Evolutionary conservation across 2,888 invertebrate species (phyloP), one percentile per base, ranked within the genome.

Genomic region (Dermolepida albohirtum): DNA sequence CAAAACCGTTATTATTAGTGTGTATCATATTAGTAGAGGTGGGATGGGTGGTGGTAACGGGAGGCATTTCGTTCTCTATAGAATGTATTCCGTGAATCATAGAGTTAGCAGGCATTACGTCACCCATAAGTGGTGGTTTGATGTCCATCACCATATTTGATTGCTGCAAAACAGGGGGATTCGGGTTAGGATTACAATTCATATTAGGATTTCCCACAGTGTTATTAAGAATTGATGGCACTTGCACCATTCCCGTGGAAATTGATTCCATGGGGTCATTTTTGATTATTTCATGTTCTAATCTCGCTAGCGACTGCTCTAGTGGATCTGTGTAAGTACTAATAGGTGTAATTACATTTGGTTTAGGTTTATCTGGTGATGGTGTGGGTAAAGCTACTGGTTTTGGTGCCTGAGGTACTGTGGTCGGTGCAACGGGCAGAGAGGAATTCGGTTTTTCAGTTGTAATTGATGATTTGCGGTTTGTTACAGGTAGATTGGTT

Each of bases 271-370:
- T 69, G 85, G 85, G 78, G 63, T 87, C 87, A 63, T 84, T 86
- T 75, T 87, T 88, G 50, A 78, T 78, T 47, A 87, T 83, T 72
- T 86, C 87, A 57, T 89, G 87, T 82, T 91, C 91, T 73, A 91
- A 83, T 75, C 88, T 90, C 54, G 91, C 91, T 76, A 91, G 84
- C 64, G 90, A 89, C 74, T 90, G 88, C 82, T 91, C 91, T 75
- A 91, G 85, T 16, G 91, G 90, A 81, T 91, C 91, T 67, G 89
- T 88, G 78, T 85, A 87, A 47, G 78, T 74, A 72, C 69, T 75
- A 65, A 82, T 77, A n/a, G 83, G 82, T 65, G 82, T 81, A 39
- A 82, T 69, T 54, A 79, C 71, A 70, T 75, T 74, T 52, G 78
- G 75, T 77, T 81, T 81, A 5, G 80, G 79, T 74, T 81, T 74